A percentile compares a stretch with the other conserved stretches of the same genome.
Evolutionary conservation across 2,888 invertebrate species (phyloP).

Genomic region (Eupithecia insigniata): DNA sequence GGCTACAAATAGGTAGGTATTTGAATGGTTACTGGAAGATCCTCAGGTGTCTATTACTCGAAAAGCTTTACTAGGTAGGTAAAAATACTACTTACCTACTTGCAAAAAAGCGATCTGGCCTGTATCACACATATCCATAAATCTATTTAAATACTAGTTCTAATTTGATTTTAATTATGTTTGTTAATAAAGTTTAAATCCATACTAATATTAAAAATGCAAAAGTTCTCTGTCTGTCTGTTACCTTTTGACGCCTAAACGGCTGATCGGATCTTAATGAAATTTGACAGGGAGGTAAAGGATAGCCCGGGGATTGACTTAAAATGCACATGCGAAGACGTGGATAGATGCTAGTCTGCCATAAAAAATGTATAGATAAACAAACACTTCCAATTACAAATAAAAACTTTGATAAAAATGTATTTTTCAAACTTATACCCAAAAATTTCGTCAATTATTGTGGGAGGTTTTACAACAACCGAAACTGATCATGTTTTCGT

Average conservation of each 20-base stretch:
- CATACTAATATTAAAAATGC: too few relatives aligned
- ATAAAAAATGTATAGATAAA: not conserved
- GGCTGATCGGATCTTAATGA: too few relatives aligned
- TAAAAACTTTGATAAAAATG: conserved; percentile 4
- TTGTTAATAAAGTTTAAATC: too few relatives aligned
- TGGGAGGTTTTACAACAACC: not conserved
- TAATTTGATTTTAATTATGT: too few relatives aligned
- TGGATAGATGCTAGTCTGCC: too few relatives aligned
- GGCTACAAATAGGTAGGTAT: not conserved
- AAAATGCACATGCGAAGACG: too few relatives aligned
- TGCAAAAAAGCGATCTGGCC: not conserved
- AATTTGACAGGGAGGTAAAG: too few relatives aligned
- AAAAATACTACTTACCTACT: not conserved
- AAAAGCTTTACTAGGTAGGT: not conserved
- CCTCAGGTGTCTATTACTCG: not conserved
- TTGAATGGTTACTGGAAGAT: not conserved
- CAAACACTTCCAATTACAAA: not conserved
- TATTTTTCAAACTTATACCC: conserved; percentile 1
- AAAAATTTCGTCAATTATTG: conserved; percentile 1
- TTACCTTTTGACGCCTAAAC: too few relatives aligned
- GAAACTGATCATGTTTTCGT: not conserved
- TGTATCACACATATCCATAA: too few relatives aligned
- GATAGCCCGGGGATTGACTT: too few relatives aligned
- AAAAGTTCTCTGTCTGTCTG: too few relatives aligned
- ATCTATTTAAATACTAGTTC: too few relatives aligned